Conservation (phyloP, 2,113 vertebrate genomes). For the Sinosuthora webbiana region DNA sequence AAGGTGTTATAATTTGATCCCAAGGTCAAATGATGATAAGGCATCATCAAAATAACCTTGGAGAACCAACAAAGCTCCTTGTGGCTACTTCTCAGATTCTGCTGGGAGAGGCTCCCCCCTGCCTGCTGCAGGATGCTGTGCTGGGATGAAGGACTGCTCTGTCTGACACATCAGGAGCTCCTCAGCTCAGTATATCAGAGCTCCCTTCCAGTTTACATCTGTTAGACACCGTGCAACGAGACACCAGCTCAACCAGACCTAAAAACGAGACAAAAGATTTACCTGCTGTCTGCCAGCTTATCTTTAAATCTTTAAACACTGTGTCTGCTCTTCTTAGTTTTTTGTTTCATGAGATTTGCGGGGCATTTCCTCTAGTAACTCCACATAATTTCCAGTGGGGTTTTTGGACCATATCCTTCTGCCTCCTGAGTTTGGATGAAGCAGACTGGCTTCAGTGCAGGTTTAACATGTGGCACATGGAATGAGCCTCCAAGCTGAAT, state of each 20-base stretch:
- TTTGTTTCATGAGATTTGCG: neutral
- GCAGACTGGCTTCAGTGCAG: neutral
- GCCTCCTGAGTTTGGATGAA: neutral
- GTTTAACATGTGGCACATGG: neutral
- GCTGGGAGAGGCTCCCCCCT: neutral
- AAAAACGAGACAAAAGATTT: rapidly evolving
- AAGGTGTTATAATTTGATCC: neutral
- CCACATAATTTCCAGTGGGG: neutral
- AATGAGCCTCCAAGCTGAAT: neutral
- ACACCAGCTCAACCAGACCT: neutral
- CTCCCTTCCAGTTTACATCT: neutral
- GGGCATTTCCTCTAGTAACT: neutral
- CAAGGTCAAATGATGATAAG: neutral
- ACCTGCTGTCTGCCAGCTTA: neutral
- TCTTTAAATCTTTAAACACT: neutral
- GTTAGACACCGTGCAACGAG: neutral
- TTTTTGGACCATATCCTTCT: neutral
- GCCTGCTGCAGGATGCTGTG: neutral
- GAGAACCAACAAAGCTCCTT: neutral
- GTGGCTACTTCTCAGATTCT: neutral
- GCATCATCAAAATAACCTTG: neutral
- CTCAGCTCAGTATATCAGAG: neutral
- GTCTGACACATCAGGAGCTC: neutral
- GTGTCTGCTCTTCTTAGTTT: neutral
- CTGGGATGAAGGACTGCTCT: neutral